Evolutionary conservation across 2,797 vertebrate genomes (phyloP), one percentile per base, ranked within the genome.

Genomic region (Aeoliscus strigatus): DNA sequence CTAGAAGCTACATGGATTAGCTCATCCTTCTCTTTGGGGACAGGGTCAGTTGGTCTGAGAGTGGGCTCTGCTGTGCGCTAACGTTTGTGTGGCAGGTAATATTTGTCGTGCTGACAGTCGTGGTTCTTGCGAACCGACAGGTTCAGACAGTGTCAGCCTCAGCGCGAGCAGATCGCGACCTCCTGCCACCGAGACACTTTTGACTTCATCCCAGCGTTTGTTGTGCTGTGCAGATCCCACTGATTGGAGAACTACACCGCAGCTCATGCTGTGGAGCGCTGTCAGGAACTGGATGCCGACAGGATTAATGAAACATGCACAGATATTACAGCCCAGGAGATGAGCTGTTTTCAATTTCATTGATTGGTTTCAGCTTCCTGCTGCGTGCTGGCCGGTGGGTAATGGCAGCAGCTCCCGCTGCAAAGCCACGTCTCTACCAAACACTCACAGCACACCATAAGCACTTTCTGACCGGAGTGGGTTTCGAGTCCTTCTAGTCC

Each of bases 261-360:
- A 63, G 39, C 41, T 61, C 44, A 2, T 46, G 49, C 39, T 39
- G 66, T 9, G 32, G 32, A 33, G 40, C 49, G 47, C 56, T 45
- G 51, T 73, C 70, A 66, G 81, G 70, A 79, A 78, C 67, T 68
- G 71, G 50, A 71, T 57, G 46, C 27, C 60, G 69, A 39, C 57
- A 80, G 73, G 72, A 81, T 82, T 80, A 84, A 85, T 86, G 71
- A 81, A 79, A 75, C 75, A 30, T 73, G 70, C 53, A 52, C 47
- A 32, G 31, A 81, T 83, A 70, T 72, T 44, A 68, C 67, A 60
- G 65, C 63, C 74, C 71, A n/a, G 51, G 62, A 83, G 77, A 83
- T 72, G 69, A 69, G 75, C 61, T 37, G 12, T 73, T 80, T 82
- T 80, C 77, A 83, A 73, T 82, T 81, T 81, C 38, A 54, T 71